phyloP scores from a whole-genome alignment of 1,140 invertebrate species.

The Druon quercuslanigerum region DNA sequence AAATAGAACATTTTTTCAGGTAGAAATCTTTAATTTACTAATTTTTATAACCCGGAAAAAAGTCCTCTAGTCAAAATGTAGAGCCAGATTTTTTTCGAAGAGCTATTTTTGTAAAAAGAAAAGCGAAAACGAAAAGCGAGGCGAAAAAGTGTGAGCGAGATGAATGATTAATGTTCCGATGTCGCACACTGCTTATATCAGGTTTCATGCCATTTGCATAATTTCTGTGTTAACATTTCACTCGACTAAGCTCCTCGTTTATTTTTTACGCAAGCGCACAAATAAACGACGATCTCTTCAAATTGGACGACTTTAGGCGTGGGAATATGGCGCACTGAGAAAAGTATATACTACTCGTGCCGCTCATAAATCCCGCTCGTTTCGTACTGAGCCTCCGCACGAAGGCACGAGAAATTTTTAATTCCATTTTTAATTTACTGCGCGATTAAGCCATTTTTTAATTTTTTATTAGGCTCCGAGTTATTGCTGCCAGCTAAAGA shows the following conservation, averaged over 20 bases:
- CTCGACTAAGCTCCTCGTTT: slow-evolving; percentile 47
- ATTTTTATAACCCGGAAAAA: no score
- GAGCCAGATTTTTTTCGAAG: slow-evolving; percentile 25
- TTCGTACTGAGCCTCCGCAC: slow-evolving; percentile 1
- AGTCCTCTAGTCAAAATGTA: slow-evolving; percentile 15
- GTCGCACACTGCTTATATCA: slow-evolving; percentile 42
- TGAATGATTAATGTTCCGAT: slow-evolving; percentile 66
- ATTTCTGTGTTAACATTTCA: slow-evolving; percentile 72
- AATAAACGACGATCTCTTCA: slow-evolving; percentile 16
- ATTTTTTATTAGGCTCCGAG: neutral
- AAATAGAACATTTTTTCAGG: no score
- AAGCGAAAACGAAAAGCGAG: slow-evolving; percentile 27
- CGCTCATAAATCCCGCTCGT: slow-evolving; percentile 15
- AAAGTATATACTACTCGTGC: slow-evolving; percentile 20
- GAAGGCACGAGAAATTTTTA: slow-evolving; percentile 10
- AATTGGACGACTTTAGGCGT: slow-evolving; percentile 29
- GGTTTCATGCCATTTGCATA: slow-evolving; percentile 64
- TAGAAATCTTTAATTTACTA: no score
- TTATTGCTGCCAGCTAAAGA: slow-evolving; percentile 5
- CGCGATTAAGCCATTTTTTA: slow-evolving; percentile 19
- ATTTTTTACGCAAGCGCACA: slow-evolving; percentile 15
- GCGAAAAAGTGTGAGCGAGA: slow-evolving; percentile 38
- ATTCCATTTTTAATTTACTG: slow-evolving; percentile 23
- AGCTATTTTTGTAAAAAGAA: slow-evolving; percentile 32
- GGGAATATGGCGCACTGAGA: slow-evolving; percentile 25